Percentiles rank a stretch among this genome's conserved stretches.
These are phyloP conservation scores for Diabrotica virgifera DNA, from an alignment of 1,140 invertebrate species.

Conservation along the genomic window DNA sequence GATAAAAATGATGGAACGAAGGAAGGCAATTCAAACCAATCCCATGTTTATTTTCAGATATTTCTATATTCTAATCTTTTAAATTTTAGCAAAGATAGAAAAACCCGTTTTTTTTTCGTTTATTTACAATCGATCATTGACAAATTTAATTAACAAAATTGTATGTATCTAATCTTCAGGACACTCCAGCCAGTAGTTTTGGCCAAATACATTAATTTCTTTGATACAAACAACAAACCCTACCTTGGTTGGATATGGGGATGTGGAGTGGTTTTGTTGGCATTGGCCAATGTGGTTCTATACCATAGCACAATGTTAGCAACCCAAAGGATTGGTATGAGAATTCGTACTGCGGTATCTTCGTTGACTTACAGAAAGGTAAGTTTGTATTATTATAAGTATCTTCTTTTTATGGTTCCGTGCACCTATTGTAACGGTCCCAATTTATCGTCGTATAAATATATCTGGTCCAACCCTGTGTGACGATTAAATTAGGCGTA, in stretches of 20 bases:
- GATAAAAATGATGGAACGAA: background rate
- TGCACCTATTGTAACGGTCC: no score
- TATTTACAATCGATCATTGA: slow-evolving; percentile 12
- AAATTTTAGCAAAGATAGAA: background rate
- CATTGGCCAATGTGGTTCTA: slow-evolving; percentile 47
- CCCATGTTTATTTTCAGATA: background rate
- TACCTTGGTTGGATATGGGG: slow-evolving; percentile 50
- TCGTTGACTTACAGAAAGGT: slow-evolving; percentile 65
- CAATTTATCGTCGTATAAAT: no score
- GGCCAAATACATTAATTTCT: slow-evolving; percentile 45
- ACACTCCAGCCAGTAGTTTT: slow-evolving; percentile 51
- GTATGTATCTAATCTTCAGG: slow-evolving; percentile 34
- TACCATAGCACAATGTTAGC: slow-evolving; percentile 47
- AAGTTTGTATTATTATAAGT: slow-evolving; percentile 28
- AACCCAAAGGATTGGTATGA: slow-evolving; percentile 57
- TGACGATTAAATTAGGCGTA: no score
- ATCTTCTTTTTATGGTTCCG: no score
- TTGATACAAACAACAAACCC: slow-evolving; percentile 22
- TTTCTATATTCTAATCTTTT: background rate
- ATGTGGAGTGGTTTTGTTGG: slow-evolving; percentile 47
- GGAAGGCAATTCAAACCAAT: background rate
- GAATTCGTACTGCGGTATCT: slow-evolving; percentile 56
- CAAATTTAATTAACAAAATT: slow-evolving; percentile 20
- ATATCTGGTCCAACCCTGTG: no score
- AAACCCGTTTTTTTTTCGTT: background rate